Base-by-base conservation (phyloP, 2,113 vertebrate species). In the Helogale parvula region DNA sequence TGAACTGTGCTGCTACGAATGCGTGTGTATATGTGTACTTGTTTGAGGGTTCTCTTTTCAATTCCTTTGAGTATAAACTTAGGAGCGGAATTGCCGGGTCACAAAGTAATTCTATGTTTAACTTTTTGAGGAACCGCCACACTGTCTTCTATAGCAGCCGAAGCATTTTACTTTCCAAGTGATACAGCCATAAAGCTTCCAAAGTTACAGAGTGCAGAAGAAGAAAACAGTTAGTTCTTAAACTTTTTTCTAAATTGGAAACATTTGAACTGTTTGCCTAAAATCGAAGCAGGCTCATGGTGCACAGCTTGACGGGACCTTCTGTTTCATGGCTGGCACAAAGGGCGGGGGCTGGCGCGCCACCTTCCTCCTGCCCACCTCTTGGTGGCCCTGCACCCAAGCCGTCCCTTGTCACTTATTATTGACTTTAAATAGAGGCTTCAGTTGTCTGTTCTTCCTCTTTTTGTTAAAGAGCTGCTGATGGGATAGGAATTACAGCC, bases 401-500 rank as follows among this genome's bases (percentile, higher is more conserved):
- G 63, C 68, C 54, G 69, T 88, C 60, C 50, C 93, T 96, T 71
- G 68, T 90, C 97, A 90, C 88, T 93, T 96, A 80, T 94, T 54
- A 91, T 77, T 12, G 54, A 84, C 86, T 90, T 83, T 88, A 92
- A 97, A 97, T 69, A 52, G 80, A 79, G 87, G 92, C 84, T 96
- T 94, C 87, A 82, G 90, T 65, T 72, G 65, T 85, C 33, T 74
- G 45, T 96, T 96, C 93, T 96, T 96, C 27, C 41, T 92, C 45
- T 87, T 94, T 86, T 47, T 1, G 23, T 63, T 88, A 94, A 96
- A 96, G 81, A 38, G n/a, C 79, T 98, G 91, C 95, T 47, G n/a
- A 63, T 93, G 96, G 52, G 74, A 79, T 29, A 66, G 47, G 90
- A 97, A 96, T 97, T 94, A 92, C 74, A 97, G 79, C 79, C 69